Evolutionary conservation across 1,140 invertebrate genomes (phyloP), one percentile per base, ranked within the genome.

Genomic region (Drosophila erecta): DNA sequence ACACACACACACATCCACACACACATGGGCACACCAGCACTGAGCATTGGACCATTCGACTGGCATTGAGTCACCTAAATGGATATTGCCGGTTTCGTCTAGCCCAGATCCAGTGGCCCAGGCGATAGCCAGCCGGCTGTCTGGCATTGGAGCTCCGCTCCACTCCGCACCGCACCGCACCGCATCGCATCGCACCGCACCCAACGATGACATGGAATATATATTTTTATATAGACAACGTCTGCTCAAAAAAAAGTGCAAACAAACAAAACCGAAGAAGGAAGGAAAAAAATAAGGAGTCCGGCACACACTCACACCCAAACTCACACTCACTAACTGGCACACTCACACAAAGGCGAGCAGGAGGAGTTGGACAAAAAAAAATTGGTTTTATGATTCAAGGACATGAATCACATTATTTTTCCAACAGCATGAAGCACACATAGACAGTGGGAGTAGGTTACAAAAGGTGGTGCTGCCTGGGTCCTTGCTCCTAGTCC

Each of bases 351-450:
- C 22, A 56, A 30, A 43, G 10, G 75, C 73, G 61, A 38, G 64
- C 65, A 14, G 76, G 62, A 84, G 75, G 84, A 81, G 77, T 86
- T 64, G 79, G 17, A 8, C 2, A 38, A 38, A 71, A 89, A 85
- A 83, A 87, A 87, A 87, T 87, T 87, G 84, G 84, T 87, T 79
- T 89, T 87, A 84, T 87, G 84, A 87, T 87, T 87, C 84, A 87
- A 87, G 84, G 84, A 87, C 84, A 89, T 87, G 84, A 87, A 87
- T 87, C 84, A 87, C 84, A 87, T 87, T 87, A 87, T 87, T 89
- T 87, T 87, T 87, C 85, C 76, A 90, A 70, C 80, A 79, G 76
- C 67, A 75, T 77, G 84, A 76, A 77, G 76, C 80, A 70, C 84
- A 77, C 79, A 83, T 66, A 83, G 80, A 83, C 80, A 76, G 72